These are phyloP conservation scores for Ctenodactylus gundi DNA, from an alignment of 2,113 vertebrate genomes.

Conservation along the genomic window DNA sequence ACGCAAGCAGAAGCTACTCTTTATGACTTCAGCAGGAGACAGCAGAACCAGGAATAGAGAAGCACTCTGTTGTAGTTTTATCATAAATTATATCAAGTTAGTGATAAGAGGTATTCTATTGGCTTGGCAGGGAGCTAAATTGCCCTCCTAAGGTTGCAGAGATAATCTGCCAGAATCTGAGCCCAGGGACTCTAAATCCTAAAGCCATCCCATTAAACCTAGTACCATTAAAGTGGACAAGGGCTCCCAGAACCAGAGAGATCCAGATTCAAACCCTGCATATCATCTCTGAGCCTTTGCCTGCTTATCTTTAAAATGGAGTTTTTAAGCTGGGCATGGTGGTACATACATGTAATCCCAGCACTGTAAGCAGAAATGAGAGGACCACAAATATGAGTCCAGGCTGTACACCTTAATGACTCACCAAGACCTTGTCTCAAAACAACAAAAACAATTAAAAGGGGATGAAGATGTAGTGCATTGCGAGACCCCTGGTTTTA, in stretches of 20 bases:
- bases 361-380: not conserved
- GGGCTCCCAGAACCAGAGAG: not conserved
- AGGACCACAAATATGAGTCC: not conserved
- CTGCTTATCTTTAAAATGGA: not conserved
- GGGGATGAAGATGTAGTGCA: not conserved
- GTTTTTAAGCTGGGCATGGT: not conserved
- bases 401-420: not conserved
- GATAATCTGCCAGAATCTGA: not conserved
- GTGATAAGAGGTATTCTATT: not conserved
- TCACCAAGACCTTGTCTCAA: not conserved
- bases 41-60: not conserved
- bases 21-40: not conserved
- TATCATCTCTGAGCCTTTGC: not conserved
- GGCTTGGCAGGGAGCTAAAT: not conserved
- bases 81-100: not conserved
- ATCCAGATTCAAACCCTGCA: not conserved
- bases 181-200: not conserved
- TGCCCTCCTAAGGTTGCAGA: not conserved
- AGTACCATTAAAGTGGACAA: not conserved
- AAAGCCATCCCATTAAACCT: not conserved
- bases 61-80: not conserved
- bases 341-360: not conserved
- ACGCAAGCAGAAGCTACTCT: not conserved
- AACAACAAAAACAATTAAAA: not conserved
- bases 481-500: not conserved